A percentile compares a stretch with the other conserved stretches of the same genome.
Evolutionary conservation across 2,797 vertebrate species (phyloP).

Genomic region (Crotalus adamanteus): DNA sequence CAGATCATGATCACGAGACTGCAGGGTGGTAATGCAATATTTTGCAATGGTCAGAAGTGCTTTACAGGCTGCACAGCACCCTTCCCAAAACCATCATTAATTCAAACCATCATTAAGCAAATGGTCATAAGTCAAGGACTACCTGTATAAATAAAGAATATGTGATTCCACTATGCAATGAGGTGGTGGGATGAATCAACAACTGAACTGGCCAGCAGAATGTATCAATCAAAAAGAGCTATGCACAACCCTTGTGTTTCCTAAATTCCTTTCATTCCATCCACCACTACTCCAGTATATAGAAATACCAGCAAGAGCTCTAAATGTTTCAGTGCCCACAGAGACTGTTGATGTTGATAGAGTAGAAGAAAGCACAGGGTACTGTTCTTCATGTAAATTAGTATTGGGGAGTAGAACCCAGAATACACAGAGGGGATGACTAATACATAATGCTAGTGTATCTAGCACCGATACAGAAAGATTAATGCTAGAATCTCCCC

Average conservation of each 20-base stretch:
- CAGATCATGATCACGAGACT: not conserved
- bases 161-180: not conserved
- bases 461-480: not conserved
- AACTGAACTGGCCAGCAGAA: not conserved
- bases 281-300: not conserved
- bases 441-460: not conserved
- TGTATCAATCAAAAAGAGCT: not conserved
- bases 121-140: not conserved
- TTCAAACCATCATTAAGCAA: not conserved
- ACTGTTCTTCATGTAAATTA: not conserved
- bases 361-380: not conserved
- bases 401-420: not conserved
- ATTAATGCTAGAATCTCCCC: not conserved
- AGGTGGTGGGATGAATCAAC: not conserved
- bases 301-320: not conserved
- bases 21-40: not conserved
- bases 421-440: not conserved
- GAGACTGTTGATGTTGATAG: not conserved
- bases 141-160: not conserved
- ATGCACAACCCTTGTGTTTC: not conserved
- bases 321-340: not conserved
- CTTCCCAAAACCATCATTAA: not conserved
- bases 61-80: not conserved
- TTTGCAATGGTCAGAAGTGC: not conserved
- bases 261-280: not conserved